phyloP scores from a whole-genome alignment of 2,888 invertebrate species.

The Lepidocyrtoides sp. region DNA sequence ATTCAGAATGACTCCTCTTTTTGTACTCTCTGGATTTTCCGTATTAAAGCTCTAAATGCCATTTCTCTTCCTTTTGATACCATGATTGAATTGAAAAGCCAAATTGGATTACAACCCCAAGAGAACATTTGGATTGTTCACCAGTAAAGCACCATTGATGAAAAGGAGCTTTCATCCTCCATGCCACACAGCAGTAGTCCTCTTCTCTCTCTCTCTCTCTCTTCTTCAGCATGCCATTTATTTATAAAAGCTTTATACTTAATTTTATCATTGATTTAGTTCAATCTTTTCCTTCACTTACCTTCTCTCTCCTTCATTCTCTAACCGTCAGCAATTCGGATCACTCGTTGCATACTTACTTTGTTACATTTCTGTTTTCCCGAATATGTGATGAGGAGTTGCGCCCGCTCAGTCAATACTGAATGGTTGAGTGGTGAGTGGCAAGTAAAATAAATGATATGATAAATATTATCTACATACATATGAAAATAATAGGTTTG shows the following conservation, averaged over 20 bases:
- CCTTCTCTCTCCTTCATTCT: slow-evolving; percentile 67
- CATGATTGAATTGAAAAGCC: slow-evolving; percentile 86
- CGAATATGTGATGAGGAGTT: background rate
- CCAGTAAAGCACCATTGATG: slow-evolving; percentile 82
- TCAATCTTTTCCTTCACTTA: slow-evolving; percentile 83
- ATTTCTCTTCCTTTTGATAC: slow-evolving; percentile 84
- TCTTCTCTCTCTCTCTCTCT: slow-evolving; percentile 48
- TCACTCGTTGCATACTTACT: slow-evolving; percentile 53
- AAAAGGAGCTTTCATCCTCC: slow-evolving; percentile 84
- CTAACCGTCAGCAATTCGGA: background rate
- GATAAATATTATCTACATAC: slow-evolving; percentile 12
- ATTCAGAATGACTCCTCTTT: slow-evolving; percentile 69
- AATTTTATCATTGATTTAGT: slow-evolving; percentile 85
- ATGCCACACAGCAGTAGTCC: slow-evolving; percentile 69
- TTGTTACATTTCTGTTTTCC: slow-evolving; percentile 3
- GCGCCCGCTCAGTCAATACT: background rate
- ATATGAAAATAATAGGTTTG: slow-evolving; percentile 28
- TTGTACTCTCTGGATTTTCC: slow-evolving; percentile 78
- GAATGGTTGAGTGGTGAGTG: slow-evolving; percentile 47
- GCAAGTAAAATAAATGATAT: slow-evolving; percentile 38
- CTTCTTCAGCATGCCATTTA: slow-evolving; percentile 82
- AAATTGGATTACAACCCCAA: slow-evolving; percentile 86
- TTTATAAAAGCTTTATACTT: slow-evolving; percentile 85
- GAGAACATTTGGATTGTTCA: slow-evolving; percentile 85
- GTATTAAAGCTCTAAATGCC: slow-evolving; percentile 82